Evolutionary conservation across 2,113 vertebrate species (phyloP).

Genomic region (Larimichthys crocea): DNA sequence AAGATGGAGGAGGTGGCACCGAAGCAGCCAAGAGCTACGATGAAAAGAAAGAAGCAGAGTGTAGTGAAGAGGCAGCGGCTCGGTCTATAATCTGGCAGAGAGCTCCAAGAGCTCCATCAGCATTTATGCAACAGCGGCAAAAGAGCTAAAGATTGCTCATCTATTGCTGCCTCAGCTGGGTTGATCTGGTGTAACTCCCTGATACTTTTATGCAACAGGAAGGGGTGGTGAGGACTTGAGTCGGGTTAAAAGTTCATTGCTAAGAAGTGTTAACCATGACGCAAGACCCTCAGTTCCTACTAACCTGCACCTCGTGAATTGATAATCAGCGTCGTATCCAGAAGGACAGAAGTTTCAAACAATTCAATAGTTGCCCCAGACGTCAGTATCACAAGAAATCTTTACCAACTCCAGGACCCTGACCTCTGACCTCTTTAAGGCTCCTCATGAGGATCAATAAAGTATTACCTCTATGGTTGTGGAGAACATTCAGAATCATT

Average conservation of each 20-base stretch:
- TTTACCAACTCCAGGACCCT: background rate
- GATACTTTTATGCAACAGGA: conserved; percentile 10
- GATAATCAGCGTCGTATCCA: background rate
- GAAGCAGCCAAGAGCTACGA: conserved; percentile 19
- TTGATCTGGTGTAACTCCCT: conserved; percentile 18
- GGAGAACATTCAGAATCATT: background rate
- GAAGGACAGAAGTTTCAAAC: background rate
- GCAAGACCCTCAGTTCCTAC: background rate
- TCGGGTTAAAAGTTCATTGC: background rate
- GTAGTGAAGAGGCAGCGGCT: conserved; percentile 22
- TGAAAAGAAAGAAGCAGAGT: background rate
- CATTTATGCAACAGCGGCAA: conserved; percentile 19
- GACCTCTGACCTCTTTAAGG: background rate
- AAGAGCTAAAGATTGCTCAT: conserved; percentile 35
- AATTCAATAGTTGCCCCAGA: background rate
- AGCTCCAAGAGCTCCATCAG: conserved; percentile 1
- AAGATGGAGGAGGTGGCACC: conserved; percentile 48
- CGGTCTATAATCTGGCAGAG: conserved; percentile 45
- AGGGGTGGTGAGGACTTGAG: background rate
- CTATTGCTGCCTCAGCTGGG: conserved; percentile 43
- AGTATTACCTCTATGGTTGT: background rate
- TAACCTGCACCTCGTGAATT: background rate
- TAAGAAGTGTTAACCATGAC: conserved; percentile 7
- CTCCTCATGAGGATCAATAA: background rate
- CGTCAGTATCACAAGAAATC: background rate